Evolutionary conservation across 2,113 vertebrate species (phyloP).

Genomic region (Colaptes auratus): DNA sequence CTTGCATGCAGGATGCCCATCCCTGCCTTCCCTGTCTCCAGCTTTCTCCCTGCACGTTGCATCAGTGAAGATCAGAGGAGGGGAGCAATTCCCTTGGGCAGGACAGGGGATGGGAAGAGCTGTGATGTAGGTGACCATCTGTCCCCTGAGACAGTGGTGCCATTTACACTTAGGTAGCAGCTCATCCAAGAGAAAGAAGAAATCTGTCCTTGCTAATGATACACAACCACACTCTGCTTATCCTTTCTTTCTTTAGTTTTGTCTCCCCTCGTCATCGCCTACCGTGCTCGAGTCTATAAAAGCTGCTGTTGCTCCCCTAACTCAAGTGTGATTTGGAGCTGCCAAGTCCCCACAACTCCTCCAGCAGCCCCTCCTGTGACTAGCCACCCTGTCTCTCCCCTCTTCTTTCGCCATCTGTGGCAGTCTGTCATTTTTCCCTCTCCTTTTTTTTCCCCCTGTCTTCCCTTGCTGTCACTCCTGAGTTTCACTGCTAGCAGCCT

Average conservation of each 20-base stretch:
- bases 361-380: background rate
- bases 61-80: background rate
- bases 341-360: background rate
- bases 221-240: background rate
- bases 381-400: slow-evolving; percentile 29
- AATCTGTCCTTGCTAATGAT: background rate
- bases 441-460: background rate
- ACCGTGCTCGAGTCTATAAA: background rate
- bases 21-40: background rate
- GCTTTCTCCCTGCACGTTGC: background rate
- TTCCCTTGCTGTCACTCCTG: background rate
- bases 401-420: slow-evolving; percentile 8
- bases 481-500: background rate
- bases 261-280: background rate
- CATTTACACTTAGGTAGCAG: background rate
- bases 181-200: background rate
- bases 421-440: slow-evolving; percentile 1
- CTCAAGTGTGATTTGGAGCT: background rate
- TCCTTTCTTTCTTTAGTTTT: slow-evolving; percentile 7
- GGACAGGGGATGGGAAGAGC: background rate
- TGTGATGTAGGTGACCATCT: slow-evolving; percentile 1
- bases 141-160: background rate
- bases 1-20: background rate
- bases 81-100: background rate
- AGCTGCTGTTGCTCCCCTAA: background rate